Base-by-base conservation (phyloP, 2,888 invertebrate genomes). In the Drosophila hamatofila region DNA sequence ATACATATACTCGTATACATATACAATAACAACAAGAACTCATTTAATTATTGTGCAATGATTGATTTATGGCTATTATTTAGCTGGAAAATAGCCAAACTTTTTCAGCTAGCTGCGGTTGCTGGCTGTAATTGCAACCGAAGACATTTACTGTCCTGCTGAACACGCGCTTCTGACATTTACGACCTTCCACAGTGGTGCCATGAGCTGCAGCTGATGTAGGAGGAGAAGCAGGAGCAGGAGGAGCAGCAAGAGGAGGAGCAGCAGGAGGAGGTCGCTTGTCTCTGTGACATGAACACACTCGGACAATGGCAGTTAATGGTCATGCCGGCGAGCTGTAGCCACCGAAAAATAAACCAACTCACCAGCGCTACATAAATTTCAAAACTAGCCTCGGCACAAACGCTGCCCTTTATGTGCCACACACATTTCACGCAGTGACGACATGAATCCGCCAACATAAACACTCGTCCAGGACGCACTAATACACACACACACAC, bases 371-470 rank as follows among this genome's bases (percentile, higher is more conserved):
- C 82, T 77, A 90, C 89, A 89, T 89, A 90, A 90, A 89, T 89
- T 90, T 83, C 81, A 76, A 89, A 85, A 89, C 88, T 88, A 89
- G 81, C 85, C 77, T 68, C 71, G 70, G 70, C 68, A 69, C 67
- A 63, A 63, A 49, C 44, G 64, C 63, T 61, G 33, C 68, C 81
- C 75, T 72, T 72, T 81, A 83, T 73, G 70, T 89, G 88, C 77
- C 86, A 88, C 88, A 89, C 87, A 89, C 87, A 89, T 88, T 85
- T 89, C 88, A 87, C 88, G 81, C 87, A 86, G 90, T 85, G 87
- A 89, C 86, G 87, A 89, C 87, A 85, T 83, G 89, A 87, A 89
- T 85, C 84, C 89, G 84, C 84, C 84, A 88, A 85, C 84, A 85
- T 87, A 84, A 88, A 84, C 89, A 84, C 89, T 87, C 71, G 72